A percentile compares a stretch with the other conserved stretches of the same genome.
phyloP scores from a whole-genome alignment of 2,113 vertebrate genomes.

The Azemiops feae region DNA sequence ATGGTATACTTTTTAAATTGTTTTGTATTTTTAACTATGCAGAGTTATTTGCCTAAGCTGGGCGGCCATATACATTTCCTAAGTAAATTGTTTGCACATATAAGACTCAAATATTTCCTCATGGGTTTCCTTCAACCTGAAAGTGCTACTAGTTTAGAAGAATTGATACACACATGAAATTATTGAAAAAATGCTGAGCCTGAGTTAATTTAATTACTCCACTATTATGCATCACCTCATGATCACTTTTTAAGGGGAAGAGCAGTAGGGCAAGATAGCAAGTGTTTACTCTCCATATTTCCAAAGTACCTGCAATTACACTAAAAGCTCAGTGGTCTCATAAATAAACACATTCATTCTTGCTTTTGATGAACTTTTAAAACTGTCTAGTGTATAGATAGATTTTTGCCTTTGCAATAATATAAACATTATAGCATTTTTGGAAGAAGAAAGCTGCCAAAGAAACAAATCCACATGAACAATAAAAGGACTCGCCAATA shows the following conservation, averaged over 20 bases:
- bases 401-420: not conserved
- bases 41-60: not conserved
- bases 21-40: not conserved
- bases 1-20: not conserved
- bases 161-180: not conserved
- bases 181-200: not conserved
- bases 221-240: not conserved
- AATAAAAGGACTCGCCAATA: slow-evolving; percentile 50
- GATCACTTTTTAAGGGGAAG: not conserved
- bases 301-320: not conserved
- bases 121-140: not conserved
- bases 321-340: slow-evolving; percentile 12
- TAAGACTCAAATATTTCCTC: not conserved
- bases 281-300: not conserved
- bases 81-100: not conserved
- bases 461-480: slow-evolving; percentile 43
- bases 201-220: not conserved
- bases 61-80: not conserved
- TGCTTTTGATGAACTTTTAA: slow-evolving; percentile 8
- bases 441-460: slow-evolving; percentile 47
- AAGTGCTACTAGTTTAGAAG: not conserved
- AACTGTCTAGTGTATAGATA: slow-evolving; percentile 1
- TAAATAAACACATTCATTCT: not conserved
- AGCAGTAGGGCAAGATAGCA: not conserved
- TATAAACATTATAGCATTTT: not conserved